Evolutionary conservation across 1,140 invertebrate species (phyloP).

Genomic region (Nomia melanderi): DNA sequence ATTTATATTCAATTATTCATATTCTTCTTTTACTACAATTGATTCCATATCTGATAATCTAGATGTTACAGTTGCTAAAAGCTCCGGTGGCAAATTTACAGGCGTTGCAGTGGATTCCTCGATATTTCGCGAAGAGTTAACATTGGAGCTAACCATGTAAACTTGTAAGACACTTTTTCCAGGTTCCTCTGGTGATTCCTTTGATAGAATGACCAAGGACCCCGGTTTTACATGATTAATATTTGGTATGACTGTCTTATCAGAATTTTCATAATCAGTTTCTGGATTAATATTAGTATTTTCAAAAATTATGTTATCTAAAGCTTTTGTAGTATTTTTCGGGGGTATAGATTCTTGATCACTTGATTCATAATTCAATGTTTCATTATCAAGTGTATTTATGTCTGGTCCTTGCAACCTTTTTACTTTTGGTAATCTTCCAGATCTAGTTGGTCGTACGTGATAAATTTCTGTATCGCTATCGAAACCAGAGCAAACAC

Average conservation of each 20-base stretch:
- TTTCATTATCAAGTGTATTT: slow-evolving; percentile 62
- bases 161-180: slow-evolving; percentile 76
- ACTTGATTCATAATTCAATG: neutral
- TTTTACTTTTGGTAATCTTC: slow-evolving; percentile 70
- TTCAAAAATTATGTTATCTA: neutral
- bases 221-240: slow-evolving; percentile 74
- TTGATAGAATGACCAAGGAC: slow-evolving; percentile 77
- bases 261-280: slow-evolving; percentile 29
- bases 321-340: neutral
- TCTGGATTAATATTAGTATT: slow-evolving; percentile 2
- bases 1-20: slow-evolving; percentile 21
- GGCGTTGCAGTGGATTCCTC: slow-evolving; percentile 60
- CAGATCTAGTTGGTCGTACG: slow-evolving; percentile 74
- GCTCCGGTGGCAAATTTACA: slow-evolving; percentile 64
- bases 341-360: slow-evolving; percentile 26
- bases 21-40: slow-evolving; percentile 16
- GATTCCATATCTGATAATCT: slow-evolving; percentile 55
- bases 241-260: slow-evolving; percentile 65
- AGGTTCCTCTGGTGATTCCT: slow-evolving; percentile 73
- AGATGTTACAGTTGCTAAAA: slow-evolving; percentile 67
- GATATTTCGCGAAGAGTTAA: slow-evolving; percentile 46
- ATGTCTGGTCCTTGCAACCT: slow-evolving; percentile 69
- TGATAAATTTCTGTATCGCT: slow-evolving; percentile 73
- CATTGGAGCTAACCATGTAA: slow-evolving; percentile 76
- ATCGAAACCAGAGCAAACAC: slow-evolving; percentile 50